phyloP scores from a whole-genome alignment of 2,797 vertebrate genomes.

The Podargus strigoides region DNA sequence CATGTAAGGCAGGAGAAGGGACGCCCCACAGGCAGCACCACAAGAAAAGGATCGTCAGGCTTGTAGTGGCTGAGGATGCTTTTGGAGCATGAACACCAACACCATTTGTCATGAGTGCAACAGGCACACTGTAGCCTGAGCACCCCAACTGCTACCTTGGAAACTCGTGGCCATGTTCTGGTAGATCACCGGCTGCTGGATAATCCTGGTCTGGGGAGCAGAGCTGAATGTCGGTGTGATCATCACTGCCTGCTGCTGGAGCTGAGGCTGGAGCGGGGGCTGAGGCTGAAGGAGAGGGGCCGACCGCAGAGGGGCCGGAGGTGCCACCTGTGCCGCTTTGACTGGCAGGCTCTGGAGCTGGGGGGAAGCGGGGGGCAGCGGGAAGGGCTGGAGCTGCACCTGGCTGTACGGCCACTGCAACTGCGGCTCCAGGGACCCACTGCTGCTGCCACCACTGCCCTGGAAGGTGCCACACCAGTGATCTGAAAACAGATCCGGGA shows the following conservation, averaged over 20 bases:
- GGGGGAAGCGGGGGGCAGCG: conserved; percentile 17
- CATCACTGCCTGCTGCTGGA: conserved; percentile 93
- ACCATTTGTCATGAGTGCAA: no score
- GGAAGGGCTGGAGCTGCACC: conserved; percentile 61
- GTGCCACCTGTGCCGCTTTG: conserved; percentile 69
- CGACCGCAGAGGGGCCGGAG: conserved; percentile 51
- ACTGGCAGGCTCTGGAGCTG: conserved; percentile 67
- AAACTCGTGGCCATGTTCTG: conserved; percentile 88
- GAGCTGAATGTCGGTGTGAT: conserved; percentile 83
- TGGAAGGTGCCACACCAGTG: conserved; percentile 77
- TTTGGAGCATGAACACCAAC: neutral
- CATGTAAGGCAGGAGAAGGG: fast-evolving
- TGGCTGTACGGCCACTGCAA: conserved; percentile 63
- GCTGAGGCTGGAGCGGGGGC: conserved; percentile 79
- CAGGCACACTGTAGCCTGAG: no score
- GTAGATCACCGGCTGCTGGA: conserved; percentile 93
- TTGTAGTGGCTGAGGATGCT: neutral
- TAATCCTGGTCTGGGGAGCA: conserved; percentile 85
- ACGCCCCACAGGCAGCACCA: neutral
- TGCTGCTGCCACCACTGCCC: no score
- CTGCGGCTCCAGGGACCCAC: conserved; percentile 12
- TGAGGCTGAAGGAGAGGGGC: conserved; percentile 77
- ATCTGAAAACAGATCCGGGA: conserved; percentile 91
- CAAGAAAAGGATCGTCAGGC: neutral
- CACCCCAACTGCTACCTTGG: conserved; percentile 92